Evolutionary conservation across 2,113 vertebrate genomes (phyloP), one percentile per base, ranked within the genome.

Genomic region (Phyllostomus hastatus): DNA sequence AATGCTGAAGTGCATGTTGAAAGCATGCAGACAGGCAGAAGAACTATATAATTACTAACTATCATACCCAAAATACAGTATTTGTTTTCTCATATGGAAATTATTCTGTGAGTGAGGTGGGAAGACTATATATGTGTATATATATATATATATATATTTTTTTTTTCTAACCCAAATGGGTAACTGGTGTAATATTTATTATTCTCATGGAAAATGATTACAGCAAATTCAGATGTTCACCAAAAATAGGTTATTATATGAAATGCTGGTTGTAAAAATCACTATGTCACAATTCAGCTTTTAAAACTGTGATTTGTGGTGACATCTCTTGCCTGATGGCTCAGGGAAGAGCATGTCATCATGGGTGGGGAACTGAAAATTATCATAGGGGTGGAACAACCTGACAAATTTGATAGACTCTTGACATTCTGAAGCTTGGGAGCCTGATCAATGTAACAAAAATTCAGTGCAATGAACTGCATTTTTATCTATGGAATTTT

Each of bases 191-290:
- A 92, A 83, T 82, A 52, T 1, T 38, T 86, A 76, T 73, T 52
- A 75, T 61, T 82, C 85, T 46, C 66, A 84, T 83, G 75, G 61
- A 95, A 96, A 89, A 64, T 88, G 33, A 76, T 96, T 91, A 64
- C 3, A 50, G 35, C 33, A 70, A 92, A 70, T 70, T 79, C 12
- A 52, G 93, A 59, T 64, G 2, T 66, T 95, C 84, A 26, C 59
- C 50, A 28, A 88, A 92, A 87, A 69, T 87, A 88, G 41, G 61
- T 79, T 90, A 73, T 76, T 93, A 33, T 93, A 24, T 66, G 11
- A 70, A 33, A 75, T 38, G 9, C 57, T 52, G 28, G 16, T 67
- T 70, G 66, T 57, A 59, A 66, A 70, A 82, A 48, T 75, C 28
- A 86, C 35, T 4, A 26, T 11, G 35, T 24, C 17, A 94, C 26